These are phyloP conservation scores for Tupaia tana DNA, from an alignment of 2,113 vertebrate species.

Conservation along the genomic window DNA sequence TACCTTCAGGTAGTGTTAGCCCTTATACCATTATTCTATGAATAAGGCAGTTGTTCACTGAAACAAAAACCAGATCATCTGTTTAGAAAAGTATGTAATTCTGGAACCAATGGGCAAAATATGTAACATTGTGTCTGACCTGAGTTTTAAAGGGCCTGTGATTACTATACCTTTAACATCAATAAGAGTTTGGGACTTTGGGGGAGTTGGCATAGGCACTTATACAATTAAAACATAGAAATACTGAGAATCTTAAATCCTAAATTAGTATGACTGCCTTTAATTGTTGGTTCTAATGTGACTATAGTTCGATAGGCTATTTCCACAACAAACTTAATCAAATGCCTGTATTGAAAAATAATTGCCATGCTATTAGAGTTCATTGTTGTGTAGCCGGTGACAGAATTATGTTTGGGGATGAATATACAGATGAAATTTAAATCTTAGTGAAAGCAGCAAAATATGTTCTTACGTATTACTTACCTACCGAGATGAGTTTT, in stretches of 20 bases:
- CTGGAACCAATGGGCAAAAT: background rate
- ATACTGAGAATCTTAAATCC: background rate
- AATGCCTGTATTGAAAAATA: background rate
- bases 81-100: conserved; percentile 47
- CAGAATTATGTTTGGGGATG: conserved; percentile 15
- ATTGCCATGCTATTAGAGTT: background rate
- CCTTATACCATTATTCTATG: background rate
- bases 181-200: background rate
- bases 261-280: conserved; percentile 4
- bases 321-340: background rate
- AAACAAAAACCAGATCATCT: conserved; percentile 31
- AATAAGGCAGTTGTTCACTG: background rate
- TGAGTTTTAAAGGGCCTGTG: background rate
- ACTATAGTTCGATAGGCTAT: background rate
- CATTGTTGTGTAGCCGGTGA: background rate
- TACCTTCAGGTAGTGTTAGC: background rate
- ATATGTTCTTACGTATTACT: conserved; percentile 30
- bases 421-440: background rate
- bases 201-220: background rate
- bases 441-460: conserved; percentile 9
- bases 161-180: background rate
- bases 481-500: conserved; percentile 34
- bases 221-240: conserved; percentile 39
- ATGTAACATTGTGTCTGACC: background rate
- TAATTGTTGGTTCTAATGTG: background rate